Evolutionary conservation across 1,140 invertebrate species (phyloP), one percentile per base, ranked within the genome.

Genomic region (Octopus sinensis): DNA sequence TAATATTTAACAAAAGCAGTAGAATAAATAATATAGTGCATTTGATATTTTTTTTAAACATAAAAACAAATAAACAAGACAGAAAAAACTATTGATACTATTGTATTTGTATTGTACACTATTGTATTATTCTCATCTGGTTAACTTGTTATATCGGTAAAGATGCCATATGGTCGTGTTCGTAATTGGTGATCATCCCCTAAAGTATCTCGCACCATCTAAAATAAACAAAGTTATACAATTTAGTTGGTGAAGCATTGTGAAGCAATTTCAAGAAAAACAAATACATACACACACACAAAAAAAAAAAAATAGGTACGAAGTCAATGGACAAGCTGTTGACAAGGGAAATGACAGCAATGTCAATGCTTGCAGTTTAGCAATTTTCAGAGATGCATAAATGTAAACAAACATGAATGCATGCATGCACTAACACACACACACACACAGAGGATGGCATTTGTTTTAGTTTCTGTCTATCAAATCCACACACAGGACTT

Each of bases 141-240:
- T 43, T 17, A 73, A 23, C 30, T 73, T 77, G 83, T 82, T 56
- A 89, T 83, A 30, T 88, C 86, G n/a, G 85, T 82, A 79, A 89
- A 89, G 17, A 89, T 87, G 73, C 88, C 88, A 68, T 86, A 84
- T 23, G 84, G 85, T 83, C 85, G 86, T 17, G 84, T 79, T 82
- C 84, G 86, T 5, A 82, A 52, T 3, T 84, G 84, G 17, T 89
- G 86, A 9, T 90, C 89, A 68, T 89, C 88, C 23, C 88, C 89
- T 52, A 90, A 78, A 1, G 86, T 88, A 73, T 90, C 88, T 6
- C 85, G 79, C n/a, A 89, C 87, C 82, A 89, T 84, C 86, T 89
- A 84, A 17, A 84, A 84, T 62, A 56, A 81, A 78, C 75, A 78
- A 82, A 68, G 79, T 17, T 43, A 51, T 10, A 80, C 12, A 13